Conservation (phyloP, 2,113 vertebrate genomes). For the Narcine bancroftii region DNA sequence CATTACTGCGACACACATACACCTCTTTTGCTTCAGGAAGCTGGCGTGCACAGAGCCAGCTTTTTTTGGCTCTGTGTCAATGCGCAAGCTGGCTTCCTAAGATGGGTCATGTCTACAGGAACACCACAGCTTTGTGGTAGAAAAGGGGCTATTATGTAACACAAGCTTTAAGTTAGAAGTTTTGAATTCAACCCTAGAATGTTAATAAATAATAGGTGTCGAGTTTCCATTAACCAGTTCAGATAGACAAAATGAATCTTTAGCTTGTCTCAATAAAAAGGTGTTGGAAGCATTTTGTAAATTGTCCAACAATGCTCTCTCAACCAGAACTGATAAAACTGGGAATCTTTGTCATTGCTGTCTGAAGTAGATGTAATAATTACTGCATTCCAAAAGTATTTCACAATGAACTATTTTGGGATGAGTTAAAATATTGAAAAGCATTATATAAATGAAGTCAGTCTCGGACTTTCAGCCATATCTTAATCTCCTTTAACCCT, state of each 20-base stretch:
- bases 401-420: neutral
- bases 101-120: too few relatives aligned
- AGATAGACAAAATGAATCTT: neutral
- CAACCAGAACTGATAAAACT: neutral
- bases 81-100: too few relatives aligned
- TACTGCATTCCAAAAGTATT: neutral
- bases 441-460: neutral
- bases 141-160: too few relatives aligned
- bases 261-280: neutral
- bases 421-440: neutral
- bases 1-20: too few relatives aligned
- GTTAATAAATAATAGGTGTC: neutral
- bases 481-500: neutral
- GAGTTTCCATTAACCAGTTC: neutral
- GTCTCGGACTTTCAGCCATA: neutral
- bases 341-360: neutral
- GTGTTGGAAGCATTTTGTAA: neutral
- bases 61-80: too few relatives aligned
- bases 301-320: neutral
- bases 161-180: neutral
- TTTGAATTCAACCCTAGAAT: neutral
- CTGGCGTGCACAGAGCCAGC: too few relatives aligned
- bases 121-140: too few relatives aligned
- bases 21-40: too few relatives aligned
- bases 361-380: neutral